phyloP scores from a whole-genome alignment of 2,113 vertebrate species.

The Pithys albifrons region DNA sequence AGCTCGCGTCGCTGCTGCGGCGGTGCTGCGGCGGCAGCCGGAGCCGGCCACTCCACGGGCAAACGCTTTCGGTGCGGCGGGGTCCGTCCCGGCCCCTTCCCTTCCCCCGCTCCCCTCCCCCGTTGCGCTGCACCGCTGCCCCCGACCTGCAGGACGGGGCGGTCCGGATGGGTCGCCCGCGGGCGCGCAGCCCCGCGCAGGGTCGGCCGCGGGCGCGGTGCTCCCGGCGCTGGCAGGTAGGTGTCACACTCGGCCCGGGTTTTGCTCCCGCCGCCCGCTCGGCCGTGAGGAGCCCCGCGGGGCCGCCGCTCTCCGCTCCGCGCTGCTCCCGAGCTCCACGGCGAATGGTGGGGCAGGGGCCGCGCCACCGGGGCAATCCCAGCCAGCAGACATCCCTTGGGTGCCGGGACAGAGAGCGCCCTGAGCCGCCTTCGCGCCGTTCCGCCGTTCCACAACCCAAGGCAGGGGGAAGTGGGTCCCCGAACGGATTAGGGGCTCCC shows the following conservation, averaged over 20 bases:
- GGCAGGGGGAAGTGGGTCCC: not conserved
- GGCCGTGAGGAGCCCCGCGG: not conserved
- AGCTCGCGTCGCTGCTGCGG: constrained; percentile 88
- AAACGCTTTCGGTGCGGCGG: not conserved
- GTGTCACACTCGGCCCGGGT: constrained; percentile 97
- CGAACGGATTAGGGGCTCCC: not conserved
- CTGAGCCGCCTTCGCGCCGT: not conserved
- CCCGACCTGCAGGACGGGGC: not conserved
- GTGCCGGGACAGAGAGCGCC: not conserved
- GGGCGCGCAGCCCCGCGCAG: not conserved
- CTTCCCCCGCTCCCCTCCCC: fast-evolving
- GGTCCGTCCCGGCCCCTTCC: not conserved
- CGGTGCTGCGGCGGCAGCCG: constrained; percentile 73
- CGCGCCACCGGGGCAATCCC: not conserved
- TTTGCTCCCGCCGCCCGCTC: constrained; percentile 71
- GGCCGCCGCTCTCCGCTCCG: not conserved
- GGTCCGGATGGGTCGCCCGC: not conserved
- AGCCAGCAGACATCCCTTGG: not conserved
- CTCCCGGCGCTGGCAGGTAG: constrained; percentile 92
- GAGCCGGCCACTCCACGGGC: not conserved
- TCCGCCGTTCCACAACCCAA: fast-evolving
- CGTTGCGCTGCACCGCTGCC: not conserved
- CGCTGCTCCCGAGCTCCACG: not conserved
- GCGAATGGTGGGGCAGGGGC: not conserved
- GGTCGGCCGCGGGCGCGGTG: constrained; percentile 17